Base-by-base conservation (phyloP, 1,140 invertebrate species). In the Thaumetopoea pityocampa region DNA sequence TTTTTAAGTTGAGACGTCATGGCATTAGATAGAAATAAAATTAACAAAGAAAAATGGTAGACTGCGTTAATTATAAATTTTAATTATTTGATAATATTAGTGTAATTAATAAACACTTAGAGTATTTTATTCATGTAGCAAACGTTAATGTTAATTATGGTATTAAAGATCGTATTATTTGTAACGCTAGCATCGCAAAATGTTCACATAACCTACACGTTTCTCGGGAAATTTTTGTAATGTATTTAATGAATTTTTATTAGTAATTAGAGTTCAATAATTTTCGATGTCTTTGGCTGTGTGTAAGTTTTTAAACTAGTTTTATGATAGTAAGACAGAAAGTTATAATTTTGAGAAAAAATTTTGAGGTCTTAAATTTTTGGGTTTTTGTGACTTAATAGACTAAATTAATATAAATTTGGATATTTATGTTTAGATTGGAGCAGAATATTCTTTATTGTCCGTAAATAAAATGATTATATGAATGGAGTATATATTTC, bases 231-330 rank as follows among this genome's bases (percentile, higher is more conserved):
- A 32, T 42, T 53, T 59, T 58, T 68, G 66, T 42, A 65, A 69
- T 68, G 56, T 73, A 50, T 66, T 56, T 70, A 63, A 67, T 53
- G 58, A 62, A 30, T 56, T 51, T 53, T 82, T 68, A 74, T 68
- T 60, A 62, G 61, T 79, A 79, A 62, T 71, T 77, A 71, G 63
- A 74, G 62, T 67, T 28, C 64, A 69, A 61, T 74, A 74, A 72
- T 65, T 80, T 83, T 79, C 56, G 69, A 78, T 81, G 74, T 81
- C 64, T 80, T 81, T 72, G 79, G 77, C 79, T 84, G 79, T 84
- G 79, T 84, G 71, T 78, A 77, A 77, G 73, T 77, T 72, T 47
- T 59, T 57, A 56, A 67, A 54, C 52, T 53, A 56, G 33, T 28
- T 41, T 40, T 35, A 38, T 53, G 54, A 68, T 55, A 59, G 55